Evolutionary conservation across 2,113 vertebrate species (phyloP), one percentile per base, ranked within the genome.

Genomic region (Pygoscelis antarcticus): DNA sequence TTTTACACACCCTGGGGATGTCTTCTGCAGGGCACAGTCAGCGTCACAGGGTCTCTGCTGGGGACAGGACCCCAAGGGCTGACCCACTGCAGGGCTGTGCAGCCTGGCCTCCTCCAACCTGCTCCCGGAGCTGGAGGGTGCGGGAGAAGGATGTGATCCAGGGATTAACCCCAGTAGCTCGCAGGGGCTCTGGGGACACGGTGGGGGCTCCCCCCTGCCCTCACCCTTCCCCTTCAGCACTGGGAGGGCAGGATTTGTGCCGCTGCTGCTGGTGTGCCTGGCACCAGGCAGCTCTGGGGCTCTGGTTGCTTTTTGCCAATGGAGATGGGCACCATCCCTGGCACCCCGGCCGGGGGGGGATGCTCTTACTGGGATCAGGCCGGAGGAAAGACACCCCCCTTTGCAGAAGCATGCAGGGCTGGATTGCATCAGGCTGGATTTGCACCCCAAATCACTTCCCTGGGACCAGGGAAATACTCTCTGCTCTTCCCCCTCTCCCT

Each of bases 301-400:
- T 68, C n/a, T 4, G 2, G 15, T 26, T 83, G n/a, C 21, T 81
- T 81, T 89, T 64, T 90, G 64, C 38, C 7, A 27, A 40, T 58
- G 52, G 44, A 85, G 11, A 13, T 88, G 58, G 36, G 46, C 69
- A 90, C 32, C 2, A 1, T 51, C 22, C 40, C 54, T 26, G 30
- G 47, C 64, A 46, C 15, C 42, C 17, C 2, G 3, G 14, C 32
- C 0, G 0, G 2, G 6, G 20, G 20, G 2, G 5, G 17, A 80
- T 65, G 40, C 40, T 70, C 55, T 74, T 77, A 44, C 1, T 80
- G 40, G 49, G 44, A 91, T 57, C 71, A 80, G 32, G 29, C 12
- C 44, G 64, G 57, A 60, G 34, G 65, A 62, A 66, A 87, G 49
- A 72, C 19, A 13, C 25, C 42, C 18, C 7, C 15, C 23, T 70